phyloP scores from a whole-genome alignment of 2,888 invertebrate species.

The Adineta ricciae region DNA sequence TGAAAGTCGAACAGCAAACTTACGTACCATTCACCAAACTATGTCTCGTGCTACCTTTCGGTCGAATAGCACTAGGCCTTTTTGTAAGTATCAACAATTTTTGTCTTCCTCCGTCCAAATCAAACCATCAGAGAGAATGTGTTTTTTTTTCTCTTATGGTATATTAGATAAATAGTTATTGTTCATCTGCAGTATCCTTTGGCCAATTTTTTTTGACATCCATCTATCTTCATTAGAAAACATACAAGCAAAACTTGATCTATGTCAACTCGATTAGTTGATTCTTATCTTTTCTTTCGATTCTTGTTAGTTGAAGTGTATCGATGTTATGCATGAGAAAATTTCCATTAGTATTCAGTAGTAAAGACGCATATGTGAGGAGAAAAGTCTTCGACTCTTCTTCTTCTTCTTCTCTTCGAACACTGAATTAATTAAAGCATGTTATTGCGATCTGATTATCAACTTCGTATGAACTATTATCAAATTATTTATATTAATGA shows the following conservation, averaged over 20 bases:
- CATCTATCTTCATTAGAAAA: neutral
- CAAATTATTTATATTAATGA: neutral
- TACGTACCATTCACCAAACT: neutral
- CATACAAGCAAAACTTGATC: neutral
- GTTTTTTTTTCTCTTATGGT: neutral
- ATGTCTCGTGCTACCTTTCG: neutral
- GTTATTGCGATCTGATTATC: neutral
- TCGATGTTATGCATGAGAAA: neutral
- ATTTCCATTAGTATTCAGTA: neutral
- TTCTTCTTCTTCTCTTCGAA: neutral
- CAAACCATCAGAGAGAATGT: neutral
- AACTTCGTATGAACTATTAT: neutral
- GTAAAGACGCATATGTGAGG: neutral
- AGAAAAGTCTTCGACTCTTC: neutral
- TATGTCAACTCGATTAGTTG: neutral
- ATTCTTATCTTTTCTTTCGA: neutral
- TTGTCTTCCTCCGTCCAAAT: neutral
- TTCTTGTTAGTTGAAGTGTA: neutral
- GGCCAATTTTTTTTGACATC: neutral
- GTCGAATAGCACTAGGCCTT: conserved; percentile 9
- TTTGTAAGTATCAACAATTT: neutral
- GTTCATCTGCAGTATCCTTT: neutral
- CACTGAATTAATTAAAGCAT: neutral
- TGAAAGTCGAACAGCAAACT: neutral
- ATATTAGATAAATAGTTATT: neutral